These are phyloP conservation scores for Hyles vespertilio DNA, from an alignment of 1,140 invertebrate species.

Conservation along the genomic window DNA sequence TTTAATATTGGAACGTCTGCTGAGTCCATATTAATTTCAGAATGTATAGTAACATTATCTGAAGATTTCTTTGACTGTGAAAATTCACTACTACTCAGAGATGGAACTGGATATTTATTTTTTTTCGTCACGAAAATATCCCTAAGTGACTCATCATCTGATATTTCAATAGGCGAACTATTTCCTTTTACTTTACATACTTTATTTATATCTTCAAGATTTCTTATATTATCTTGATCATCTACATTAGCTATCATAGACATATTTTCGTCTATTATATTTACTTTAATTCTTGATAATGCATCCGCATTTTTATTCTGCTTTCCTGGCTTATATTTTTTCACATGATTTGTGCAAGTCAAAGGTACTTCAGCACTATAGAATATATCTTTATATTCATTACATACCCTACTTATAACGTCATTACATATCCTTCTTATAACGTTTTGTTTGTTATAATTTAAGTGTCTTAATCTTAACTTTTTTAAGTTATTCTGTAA, in stretches of 20 bases:
- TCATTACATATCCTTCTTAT: neutral
- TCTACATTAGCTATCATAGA: conserved; percentile 12
- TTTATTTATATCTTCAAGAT: neutral
- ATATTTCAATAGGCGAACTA: no score
- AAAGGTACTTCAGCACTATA: no score
- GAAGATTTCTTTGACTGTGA: neutral
- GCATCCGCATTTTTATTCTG: conserved; percentile 15
- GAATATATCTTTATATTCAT: no score
- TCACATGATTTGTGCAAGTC: no score
- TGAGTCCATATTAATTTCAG: conserved; percentile 16
- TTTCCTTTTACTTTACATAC: neutral
- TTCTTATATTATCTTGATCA: neutral
- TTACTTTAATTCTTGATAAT: conserved; percentile 17
- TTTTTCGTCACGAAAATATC: no score
- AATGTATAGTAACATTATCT: conserved; percentile 11
- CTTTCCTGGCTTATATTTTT: conserved; percentile 16
- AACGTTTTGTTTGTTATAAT: neutral
- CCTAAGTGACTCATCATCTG: no score
- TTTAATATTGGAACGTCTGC: conserved; percentile 22
- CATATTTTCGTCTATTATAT: conserved; percentile 6
- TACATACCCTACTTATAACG: no score
- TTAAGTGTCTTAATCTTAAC: conserved; percentile 26
- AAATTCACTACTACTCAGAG: conserved; percentile 7
- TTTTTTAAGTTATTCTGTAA: conserved; percentile 24
- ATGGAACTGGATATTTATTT: no score